A percentile compares a stretch with the other conserved stretches of the same genome.
Conservation (phyloP, 2,797 vertebrate genomes). For the Lacerta bilineata region DNA sequence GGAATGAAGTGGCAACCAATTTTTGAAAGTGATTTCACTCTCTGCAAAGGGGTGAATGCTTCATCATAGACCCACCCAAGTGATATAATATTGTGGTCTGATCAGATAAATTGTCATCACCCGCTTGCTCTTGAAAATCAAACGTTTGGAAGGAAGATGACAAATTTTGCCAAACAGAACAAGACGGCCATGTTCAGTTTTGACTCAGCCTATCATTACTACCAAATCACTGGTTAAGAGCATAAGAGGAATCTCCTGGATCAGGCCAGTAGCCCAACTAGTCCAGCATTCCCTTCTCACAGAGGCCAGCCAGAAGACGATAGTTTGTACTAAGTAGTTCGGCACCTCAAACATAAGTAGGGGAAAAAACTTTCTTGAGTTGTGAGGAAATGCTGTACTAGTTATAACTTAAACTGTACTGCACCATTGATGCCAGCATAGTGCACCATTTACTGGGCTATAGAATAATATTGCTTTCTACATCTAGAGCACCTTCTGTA, state of each 20-base stretch:
- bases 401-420: conserved; percentile 66
- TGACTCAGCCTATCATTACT: not conserved
- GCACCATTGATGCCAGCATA: conserved; percentile 68
- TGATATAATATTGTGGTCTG: not conserved
- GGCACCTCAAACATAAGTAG: not conserved
- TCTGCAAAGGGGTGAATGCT: not conserved
- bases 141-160: not conserved
- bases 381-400: conserved; percentile 61
- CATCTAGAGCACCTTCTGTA: conserved; percentile 58
- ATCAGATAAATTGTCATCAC: not conserved
- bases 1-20: not conserved
- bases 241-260: no score
- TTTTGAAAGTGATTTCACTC: not conserved
- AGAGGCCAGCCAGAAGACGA: no score
- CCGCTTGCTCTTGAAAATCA: not conserved
- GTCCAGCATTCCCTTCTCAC: no score
- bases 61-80: not conserved
- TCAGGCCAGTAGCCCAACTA: no score
- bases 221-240: not conserved
- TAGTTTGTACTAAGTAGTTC: not conserved
- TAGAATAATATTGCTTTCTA: conserved; percentile 74
- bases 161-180: not conserved
- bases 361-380: conserved; percentile 26
- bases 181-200: not conserved
- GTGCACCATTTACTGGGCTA: conserved; percentile 71